Evolutionary conservation across 2,113 vertebrate species (phyloP).

Genomic region (Oxyruncus cristatus): DNA sequence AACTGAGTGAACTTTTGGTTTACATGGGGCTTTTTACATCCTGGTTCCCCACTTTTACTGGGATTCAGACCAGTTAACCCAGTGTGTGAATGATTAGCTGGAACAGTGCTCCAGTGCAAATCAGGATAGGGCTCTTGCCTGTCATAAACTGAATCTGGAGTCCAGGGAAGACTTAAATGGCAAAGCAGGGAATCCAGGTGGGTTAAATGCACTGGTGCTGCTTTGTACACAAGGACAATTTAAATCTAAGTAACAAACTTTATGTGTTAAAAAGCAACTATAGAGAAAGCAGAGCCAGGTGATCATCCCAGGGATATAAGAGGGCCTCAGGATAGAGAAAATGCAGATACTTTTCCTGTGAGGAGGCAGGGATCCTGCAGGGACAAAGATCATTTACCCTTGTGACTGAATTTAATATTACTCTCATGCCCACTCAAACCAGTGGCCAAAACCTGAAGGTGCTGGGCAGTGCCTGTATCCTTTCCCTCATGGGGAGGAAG

Average conservation of each 20-base stretch:
- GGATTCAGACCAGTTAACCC: not conserved
- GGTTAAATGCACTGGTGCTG: not conserved
- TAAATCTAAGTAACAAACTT: not conserved
- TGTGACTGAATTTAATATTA: not conserved
- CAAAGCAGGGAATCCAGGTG: not conserved
- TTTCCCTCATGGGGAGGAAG: fast-evolving
- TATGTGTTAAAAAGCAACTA: not conserved
- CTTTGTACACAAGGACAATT: not conserved
- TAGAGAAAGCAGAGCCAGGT: not conserved
- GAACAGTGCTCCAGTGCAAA: not conserved
- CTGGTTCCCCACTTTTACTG: not conserved
- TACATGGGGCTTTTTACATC: not conserved
- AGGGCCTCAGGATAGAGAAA: not conserved
- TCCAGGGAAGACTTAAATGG: not conserved
- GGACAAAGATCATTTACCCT: not conserved
- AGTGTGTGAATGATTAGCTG: not conserved
- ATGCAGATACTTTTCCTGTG: not conserved
- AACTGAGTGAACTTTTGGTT: not conserved
- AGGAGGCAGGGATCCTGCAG: not conserved
- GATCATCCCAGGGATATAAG: not conserved
- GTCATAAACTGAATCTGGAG: not conserved
- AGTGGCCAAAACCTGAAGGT: not conserved
- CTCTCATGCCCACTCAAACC: fast-evolving
- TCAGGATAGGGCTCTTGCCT: not conserved
- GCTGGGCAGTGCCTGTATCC: not conserved